These are phyloP conservation scores for Vulpes lagopus DNA, from an alignment of 2,113 vertebrate species.

Conservation along the genomic window DNA sequence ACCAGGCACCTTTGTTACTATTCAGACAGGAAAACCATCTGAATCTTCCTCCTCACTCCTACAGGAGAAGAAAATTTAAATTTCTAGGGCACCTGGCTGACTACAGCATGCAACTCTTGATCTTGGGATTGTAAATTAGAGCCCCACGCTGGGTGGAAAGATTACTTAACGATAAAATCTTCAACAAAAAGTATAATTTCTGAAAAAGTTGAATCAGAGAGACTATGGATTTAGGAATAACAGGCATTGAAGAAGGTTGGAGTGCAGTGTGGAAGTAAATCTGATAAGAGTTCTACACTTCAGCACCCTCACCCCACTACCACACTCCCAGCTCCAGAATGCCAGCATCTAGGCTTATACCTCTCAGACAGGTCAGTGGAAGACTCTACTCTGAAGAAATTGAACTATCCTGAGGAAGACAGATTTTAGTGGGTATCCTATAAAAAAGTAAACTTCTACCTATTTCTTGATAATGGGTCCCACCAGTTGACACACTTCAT, in stretches of 20 bases:
- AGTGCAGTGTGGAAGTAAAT: not conserved
- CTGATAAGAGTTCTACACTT: not conserved
- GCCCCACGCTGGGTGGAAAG: not conserved
- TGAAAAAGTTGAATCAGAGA: not conserved
- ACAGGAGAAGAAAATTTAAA: not conserved
- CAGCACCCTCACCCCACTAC: not conserved
- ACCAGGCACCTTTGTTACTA: not conserved
- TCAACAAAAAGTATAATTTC: not conserved
- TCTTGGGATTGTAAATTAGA: not conserved
- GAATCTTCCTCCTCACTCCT: not conserved
- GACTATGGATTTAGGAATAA: not conserved
- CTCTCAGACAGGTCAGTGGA: not conserved
- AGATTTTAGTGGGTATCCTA: not conserved
- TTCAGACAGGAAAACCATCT: not conserved
- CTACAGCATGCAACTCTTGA: not conserved
- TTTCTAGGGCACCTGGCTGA: not conserved
- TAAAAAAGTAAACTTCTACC: not conserved
- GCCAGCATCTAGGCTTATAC: not conserved
- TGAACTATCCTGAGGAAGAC: not conserved
- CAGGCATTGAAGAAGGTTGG: not conserved
- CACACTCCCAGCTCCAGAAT: not conserved
- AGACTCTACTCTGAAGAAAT: not conserved
- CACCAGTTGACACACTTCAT: not conserved
- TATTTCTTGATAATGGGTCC: not conserved
- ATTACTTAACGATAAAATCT: not conserved